phyloP scores from a whole-genome alignment of 2,113 vertebrate species.

The Hiodon tergisus region DNA sequence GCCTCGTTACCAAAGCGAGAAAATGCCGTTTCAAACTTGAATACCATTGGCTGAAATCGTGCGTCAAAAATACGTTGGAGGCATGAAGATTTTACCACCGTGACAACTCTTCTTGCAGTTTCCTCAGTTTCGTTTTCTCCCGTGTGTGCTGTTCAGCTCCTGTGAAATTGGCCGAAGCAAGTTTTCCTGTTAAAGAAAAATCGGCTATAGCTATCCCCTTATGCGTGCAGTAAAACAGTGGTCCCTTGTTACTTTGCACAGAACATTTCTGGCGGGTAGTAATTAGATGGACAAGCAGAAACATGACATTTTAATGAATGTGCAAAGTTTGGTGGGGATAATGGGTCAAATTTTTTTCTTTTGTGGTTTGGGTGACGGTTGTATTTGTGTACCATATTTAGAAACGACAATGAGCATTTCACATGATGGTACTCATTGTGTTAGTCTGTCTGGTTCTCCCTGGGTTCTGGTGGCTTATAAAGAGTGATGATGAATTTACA shows the following conservation, averaged over 20 bases:
- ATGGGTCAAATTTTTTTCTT: background rate
- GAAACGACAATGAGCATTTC: background rate
- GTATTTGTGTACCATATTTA: background rate
- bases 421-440: background rate
- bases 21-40: too few species aligned
- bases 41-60: too few species aligned
- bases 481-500: background rate
- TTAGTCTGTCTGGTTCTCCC: background rate
- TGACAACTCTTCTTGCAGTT: too few species aligned
- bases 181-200: background rate
- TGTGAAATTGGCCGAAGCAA: background rate
- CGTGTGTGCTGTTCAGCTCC: too few species aligned
- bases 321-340: background rate
- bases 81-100: too few species aligned
- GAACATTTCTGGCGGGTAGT: background rate
- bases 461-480: background rate
- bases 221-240: constrained; percentile 3
- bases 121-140: too few species aligned
- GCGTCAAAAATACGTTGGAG: too few species aligned
- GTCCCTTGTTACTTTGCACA: background rate
- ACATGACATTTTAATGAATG: background rate
- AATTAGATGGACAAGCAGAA: background rate
- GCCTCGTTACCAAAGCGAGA: too few species aligned
- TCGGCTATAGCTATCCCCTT: background rate
- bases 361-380: background rate